A percentile compares a stretch with the other conserved stretches of the same genome.
Evolutionary conservation across 2,797 vertebrate species (phyloP).

Genomic region (Etheostoma perlongum): DNA sequence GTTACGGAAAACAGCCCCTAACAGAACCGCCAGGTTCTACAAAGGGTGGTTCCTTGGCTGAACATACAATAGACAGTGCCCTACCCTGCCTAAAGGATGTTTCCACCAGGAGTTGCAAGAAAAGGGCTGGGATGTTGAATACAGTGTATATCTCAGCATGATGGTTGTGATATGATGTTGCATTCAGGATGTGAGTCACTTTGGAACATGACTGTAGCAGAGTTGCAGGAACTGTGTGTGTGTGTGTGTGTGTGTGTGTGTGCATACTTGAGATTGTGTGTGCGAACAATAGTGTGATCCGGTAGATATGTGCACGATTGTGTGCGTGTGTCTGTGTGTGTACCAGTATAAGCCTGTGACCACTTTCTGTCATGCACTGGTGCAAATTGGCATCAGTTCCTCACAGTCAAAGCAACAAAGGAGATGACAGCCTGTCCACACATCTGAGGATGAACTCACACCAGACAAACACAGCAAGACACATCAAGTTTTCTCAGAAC

Average conservation of each 20-base stretch:
- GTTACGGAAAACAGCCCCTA: too few relatives aligned
- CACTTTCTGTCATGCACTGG: conserved; percentile 27
- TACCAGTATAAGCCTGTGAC: conserved; percentile 13
- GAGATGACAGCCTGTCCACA: conserved; percentile 46
- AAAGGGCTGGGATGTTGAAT: background rate
- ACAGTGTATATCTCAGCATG: background rate
- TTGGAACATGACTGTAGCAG: conserved; percentile 11
- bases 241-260: conserved; percentile 21
- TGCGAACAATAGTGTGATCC: background rate
- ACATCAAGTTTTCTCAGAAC: conserved; percentile 22
- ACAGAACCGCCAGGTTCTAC: too few relatives aligned
- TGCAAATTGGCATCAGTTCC: conserved; percentile 48
- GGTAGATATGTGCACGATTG: conserved; percentile 2
- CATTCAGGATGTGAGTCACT: conserved; percentile 31
- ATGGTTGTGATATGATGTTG: conserved; percentile 14
- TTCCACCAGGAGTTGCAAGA: too few relatives aligned
- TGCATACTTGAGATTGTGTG: conserved; percentile 11
- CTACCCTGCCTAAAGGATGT: too few relatives aligned
- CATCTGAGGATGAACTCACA: conserved; percentile 36
- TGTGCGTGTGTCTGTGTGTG: background rate
- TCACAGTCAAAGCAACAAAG: conserved; percentile 38
- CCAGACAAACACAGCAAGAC: conserved; percentile 27
- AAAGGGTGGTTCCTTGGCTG: too few relatives aligned
- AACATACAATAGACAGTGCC: too few relatives aligned
- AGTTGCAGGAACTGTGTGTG: background rate